Conservation (phyloP, 2,113 vertebrate genomes). For the Phylloscopus trochilus region DNA sequence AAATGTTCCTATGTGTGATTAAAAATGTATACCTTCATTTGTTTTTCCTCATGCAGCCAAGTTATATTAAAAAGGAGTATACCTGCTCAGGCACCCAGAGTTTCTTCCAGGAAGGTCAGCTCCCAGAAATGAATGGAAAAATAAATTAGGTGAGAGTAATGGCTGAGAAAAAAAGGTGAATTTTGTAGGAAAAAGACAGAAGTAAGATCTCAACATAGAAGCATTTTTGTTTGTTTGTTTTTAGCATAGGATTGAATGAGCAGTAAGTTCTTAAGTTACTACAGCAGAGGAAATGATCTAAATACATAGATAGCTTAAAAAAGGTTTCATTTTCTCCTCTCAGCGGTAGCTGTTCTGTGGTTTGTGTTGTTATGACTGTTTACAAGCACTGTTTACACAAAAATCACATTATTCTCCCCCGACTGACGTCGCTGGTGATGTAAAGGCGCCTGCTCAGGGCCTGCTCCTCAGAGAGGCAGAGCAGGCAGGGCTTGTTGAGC, state of each 20-base stretch:
- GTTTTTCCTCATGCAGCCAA: not conserved
- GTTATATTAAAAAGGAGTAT: not conserved
- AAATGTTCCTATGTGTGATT: not conserved
- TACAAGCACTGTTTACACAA: not conserved
- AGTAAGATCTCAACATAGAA: conserved; percentile 14
- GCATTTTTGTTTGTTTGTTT: conserved; percentile 12
- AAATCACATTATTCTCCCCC: not conserved
- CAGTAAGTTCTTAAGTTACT: conserved; percentile 44
- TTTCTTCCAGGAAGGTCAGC: conserved; percentile 36
- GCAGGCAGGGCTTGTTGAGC: not conserved
- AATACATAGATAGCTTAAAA: conserved; percentile 5
- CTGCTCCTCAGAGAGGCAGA: not conserved
- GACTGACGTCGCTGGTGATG: not conserved
- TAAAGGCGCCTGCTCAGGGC: not conserved
- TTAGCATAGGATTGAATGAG: conserved; percentile 20
- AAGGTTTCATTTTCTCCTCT: conserved; percentile 27
- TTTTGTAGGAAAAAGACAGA: conserved; percentile 47
- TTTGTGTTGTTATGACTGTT: not conserved
- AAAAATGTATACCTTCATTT: conserved; percentile 34
- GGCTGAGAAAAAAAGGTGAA: conserved; percentile 48
- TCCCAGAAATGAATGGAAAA: conserved; percentile 34
- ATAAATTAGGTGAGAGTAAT: conserved; percentile 29
- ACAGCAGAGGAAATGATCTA: conserved; percentile 10
- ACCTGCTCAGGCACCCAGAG: not conserved
- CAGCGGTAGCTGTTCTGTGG: not conserved